Evolutionary conservation across 2,797 vertebrate species (phyloP).

Genomic region (Miichthys miiuy): DNA sequence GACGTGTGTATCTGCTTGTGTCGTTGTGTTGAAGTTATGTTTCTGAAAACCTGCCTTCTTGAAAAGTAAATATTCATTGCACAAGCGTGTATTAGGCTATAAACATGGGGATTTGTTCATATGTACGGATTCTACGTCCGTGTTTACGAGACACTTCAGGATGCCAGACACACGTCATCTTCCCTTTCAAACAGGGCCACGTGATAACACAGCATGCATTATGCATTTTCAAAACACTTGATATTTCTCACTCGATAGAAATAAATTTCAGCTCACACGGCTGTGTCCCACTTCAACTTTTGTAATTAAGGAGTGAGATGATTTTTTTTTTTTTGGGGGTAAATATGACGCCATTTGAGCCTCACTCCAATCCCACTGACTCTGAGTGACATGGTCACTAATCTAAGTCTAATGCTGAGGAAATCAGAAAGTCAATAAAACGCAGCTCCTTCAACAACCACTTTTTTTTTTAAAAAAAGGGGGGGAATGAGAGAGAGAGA

Average conservation of each 20-base stretch:
- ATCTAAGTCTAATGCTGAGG: conserved; percentile 57
- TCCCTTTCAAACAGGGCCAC: not conserved
- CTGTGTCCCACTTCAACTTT: not conserved
- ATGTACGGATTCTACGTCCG: not conserved
- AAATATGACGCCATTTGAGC: conserved; percentile 8
- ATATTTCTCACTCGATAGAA: not conserved
- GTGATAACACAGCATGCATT: not conserved
- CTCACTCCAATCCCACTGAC: conserved; percentile 19
- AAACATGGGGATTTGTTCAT: not conserved
- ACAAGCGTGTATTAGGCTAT: not conserved
- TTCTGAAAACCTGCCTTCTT: not conserved
- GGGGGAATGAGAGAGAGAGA: not conserved
- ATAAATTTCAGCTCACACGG: not conserved
- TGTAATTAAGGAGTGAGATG: not conserved
- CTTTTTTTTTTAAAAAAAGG: conserved; percentile 23
- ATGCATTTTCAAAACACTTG: not conserved
- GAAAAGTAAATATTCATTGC: not conserved
- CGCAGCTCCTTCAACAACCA: conserved; percentile 26
- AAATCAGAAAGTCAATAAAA: conserved; percentile 64
- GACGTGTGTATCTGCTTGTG: not conserved
- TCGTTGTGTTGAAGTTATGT: not conserved
- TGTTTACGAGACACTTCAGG: not conserved
- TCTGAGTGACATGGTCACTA: conserved; percentile 68
- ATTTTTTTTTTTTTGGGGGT: conserved; percentile 4
- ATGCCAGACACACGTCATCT: not conserved